A percentile compares a stretch with the other conserved stretches of the same genome.
Conservation (phyloP, 1,140 invertebrate genomes). For the Tyrophagus putrescentiae region DNA sequence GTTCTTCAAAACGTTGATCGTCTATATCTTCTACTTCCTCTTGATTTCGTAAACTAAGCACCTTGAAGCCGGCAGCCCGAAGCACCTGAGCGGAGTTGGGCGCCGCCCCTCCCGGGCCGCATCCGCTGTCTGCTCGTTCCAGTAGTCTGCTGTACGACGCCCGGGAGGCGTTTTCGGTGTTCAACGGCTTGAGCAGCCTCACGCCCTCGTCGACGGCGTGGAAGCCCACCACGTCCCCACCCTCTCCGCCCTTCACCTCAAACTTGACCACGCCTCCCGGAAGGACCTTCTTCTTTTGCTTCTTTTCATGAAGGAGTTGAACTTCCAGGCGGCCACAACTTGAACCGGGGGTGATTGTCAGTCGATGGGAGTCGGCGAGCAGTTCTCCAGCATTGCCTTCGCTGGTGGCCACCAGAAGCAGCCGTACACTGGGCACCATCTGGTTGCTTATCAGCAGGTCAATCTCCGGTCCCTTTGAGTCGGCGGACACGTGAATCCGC, state of each 20-base stretch:
- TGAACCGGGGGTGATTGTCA: too few relatives aligned
- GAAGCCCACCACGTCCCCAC: constrained; percentile 12
- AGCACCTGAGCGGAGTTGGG: constrained; percentile 9
- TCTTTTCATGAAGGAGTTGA: too few relatives aligned
- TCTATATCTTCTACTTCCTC: not conserved
- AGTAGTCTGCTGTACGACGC: not conserved
- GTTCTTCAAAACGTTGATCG: not conserved
- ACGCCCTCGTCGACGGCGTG: constrained; percentile 27
- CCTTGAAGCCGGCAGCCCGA: constrained; percentile 16
- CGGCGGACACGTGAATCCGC: too few relatives aligned
- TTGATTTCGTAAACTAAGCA: not conserved
- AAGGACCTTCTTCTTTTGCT: not conserved
- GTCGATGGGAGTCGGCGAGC: constrained; percentile 29
- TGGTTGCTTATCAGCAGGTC: constrained; percentile 26
- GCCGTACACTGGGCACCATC: constrained; percentile 30
- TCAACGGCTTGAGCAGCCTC: constrained; percentile 23
- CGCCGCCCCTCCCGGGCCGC: constrained; percentile 21
- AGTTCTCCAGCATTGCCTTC: constrained; percentile 26
- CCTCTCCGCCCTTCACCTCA: constrained; percentile 11
- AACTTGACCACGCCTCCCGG: constrained; percentile 21
- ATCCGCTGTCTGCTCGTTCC: constrained; percentile 9
- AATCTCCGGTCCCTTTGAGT: constrained; percentile 7
- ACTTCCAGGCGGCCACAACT: too few relatives aligned
- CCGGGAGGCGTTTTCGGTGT: not conserved
- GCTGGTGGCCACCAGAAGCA: constrained; percentile 27